Evolutionary conservation across 2,888 invertebrate genomes (phyloP).

Genomic region (Melangyna quadrimaculata): DNA sequence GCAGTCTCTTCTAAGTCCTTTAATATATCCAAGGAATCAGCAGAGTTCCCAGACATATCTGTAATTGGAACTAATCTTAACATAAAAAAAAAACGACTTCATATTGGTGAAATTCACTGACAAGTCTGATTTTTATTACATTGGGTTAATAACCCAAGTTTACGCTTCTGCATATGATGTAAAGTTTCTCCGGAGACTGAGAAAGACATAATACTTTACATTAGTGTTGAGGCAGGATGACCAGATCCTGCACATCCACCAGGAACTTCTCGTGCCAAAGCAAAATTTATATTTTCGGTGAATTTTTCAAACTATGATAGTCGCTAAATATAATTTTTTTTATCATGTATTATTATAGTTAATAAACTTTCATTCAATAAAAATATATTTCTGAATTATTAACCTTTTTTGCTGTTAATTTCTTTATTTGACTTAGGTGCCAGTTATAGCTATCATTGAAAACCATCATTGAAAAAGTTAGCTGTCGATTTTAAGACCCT

Average conservation of each 20-base stretch:
- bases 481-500: too few relatives aligned
- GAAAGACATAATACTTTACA: neutral
- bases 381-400: too few relatives aligned
- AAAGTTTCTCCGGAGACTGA: neutral
- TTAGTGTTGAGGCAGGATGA: neutral
- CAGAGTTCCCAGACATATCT: neutral
- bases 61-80: too few relatives aligned
- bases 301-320: neutral
- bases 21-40: neutral
- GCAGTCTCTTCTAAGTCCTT: neutral
- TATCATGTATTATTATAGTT: neutral
- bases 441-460: too few relatives aligned
- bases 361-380: too few relatives aligned
- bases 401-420: too few relatives aligned
- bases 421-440: too few relatives aligned
- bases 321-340: neutral
- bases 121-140: neutral
- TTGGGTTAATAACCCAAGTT: neutral
- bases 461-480: too few relatives aligned
- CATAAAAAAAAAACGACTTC: neutral
- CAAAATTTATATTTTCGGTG: neutral
- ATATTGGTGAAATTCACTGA: neutral
- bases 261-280: neutral
- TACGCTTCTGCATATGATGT: neutral
- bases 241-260: too few relatives aligned